Percentiles rank a stretch among this genome's conserved stretches.
Evolutionary conservation across 2,113 vertebrate species (phyloP).

Genomic region (Podarcis cretensis): DNA sequence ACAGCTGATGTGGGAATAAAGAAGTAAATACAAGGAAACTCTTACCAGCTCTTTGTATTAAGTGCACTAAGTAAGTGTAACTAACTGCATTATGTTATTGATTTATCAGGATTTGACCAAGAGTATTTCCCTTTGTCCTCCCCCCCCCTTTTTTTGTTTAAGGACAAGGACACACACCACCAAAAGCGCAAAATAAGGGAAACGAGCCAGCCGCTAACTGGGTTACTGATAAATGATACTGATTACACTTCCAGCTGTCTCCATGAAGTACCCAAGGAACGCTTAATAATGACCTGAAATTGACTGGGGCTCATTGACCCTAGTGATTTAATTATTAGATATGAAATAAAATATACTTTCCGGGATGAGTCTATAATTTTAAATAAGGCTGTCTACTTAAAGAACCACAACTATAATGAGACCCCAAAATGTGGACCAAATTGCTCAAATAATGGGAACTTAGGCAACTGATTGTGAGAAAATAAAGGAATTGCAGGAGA

Average conservation of each 20-base stretch:
- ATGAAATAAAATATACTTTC: constrained; percentile 48
- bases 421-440: constrained; percentile 36
- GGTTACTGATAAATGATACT: constrained; percentile 45
- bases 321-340: constrained; percentile 45
- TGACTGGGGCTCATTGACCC: constrained; percentile 29
- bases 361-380: constrained; percentile 34
- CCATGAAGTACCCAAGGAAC: constrained; percentile 41
- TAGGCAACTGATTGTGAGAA: constrained; percentile 29
- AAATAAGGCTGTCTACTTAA: background rate
- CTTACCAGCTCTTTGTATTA: constrained; percentile 78
- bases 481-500: constrained; percentile 4
- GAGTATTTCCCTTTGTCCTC: background rate
- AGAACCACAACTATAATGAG: constrained; percentile 20
- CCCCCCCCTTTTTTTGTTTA: constrained; percentile 35
- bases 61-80: constrained; percentile 80
- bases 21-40: constrained; percentile 81
- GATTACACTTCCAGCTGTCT: constrained; percentile 44
- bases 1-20: constrained; percentile 80
- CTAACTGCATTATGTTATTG: constrained; percentile 80
- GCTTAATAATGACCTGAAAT: constrained; percentile 52
- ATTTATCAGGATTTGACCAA: constrained; percentile 77
- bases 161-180: constrained; percentile 33
- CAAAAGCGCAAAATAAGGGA: constrained; percentile 49
- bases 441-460: constrained; percentile 43
- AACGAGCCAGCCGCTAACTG: constrained; percentile 52